Conservation (phyloP, 2,888 invertebrate species). For the Hemaris fuciformis region DNA sequence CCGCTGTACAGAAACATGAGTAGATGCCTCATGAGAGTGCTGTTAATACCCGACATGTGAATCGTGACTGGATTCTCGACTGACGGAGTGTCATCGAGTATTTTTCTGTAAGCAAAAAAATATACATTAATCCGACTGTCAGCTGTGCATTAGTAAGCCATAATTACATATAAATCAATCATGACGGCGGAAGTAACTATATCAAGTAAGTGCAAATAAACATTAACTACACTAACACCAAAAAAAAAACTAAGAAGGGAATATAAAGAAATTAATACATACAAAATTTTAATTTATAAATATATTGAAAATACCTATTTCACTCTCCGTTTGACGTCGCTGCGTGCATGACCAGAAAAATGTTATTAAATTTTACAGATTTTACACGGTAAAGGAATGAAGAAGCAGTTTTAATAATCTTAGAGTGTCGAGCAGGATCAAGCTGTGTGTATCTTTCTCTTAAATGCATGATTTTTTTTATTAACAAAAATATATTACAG, state of each 20-base stretch:
- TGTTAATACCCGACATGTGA: constrained; percentile 91
- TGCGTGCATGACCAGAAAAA: not conserved
- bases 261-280: not conserved
- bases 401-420: too few species aligned
- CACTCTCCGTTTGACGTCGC: not conserved
- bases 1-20: constrained; percentile 93
- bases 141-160: not conserved
- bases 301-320: not conserved
- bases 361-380: not conserved
- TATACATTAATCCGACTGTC: not conserved
- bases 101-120: constrained; percentile 71
- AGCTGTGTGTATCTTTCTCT: too few species aligned
- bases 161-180: not conserved
- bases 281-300: not conserved
- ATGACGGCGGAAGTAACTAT: too few species aligned
- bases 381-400: too few species aligned
- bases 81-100: constrained; percentile 87
- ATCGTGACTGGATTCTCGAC: constrained; percentile 88
- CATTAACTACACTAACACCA: too few species aligned
- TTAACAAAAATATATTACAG: too few species aligned
- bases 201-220: too few species aligned
- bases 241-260: too few species aligned
- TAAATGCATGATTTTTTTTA: too few species aligned
- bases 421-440: too few species aligned
- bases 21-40: constrained; percentile 89